Conservation (phyloP, 2,113 vertebrate species). For the Rhynchomys soricoides region DNA sequence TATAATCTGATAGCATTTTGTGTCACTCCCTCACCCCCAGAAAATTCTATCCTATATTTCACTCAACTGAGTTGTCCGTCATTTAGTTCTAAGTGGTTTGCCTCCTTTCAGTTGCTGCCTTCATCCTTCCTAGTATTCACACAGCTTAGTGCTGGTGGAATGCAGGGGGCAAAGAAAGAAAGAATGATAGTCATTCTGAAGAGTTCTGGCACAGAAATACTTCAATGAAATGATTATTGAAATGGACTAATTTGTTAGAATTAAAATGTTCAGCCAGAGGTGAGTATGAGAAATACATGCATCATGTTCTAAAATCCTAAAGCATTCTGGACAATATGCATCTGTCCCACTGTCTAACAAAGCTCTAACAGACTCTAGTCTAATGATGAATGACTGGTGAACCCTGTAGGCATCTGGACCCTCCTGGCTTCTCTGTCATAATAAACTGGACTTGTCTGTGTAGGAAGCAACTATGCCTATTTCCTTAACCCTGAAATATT, state of each 20-base stretch:
- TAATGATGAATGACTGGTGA: background rate
- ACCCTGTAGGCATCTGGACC: background rate
- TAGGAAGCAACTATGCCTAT: conserved; percentile 53
- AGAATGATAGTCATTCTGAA: background rate
- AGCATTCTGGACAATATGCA: background rate
- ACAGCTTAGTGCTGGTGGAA: background rate
- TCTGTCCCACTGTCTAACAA: background rate
- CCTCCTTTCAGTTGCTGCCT: background rate
- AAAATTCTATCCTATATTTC: background rate
- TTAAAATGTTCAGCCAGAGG: background rate
- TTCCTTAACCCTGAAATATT: conserved; percentile 36
- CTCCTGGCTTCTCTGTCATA: background rate
- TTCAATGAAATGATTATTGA: background rate
- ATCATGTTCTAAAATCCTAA: background rate
- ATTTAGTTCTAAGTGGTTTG: background rate
- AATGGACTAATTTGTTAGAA: background rate
- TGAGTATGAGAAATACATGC: background rate
- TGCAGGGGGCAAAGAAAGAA: background rate
- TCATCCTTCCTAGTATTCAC: background rate
- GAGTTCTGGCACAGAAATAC: background rate
- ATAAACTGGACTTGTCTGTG: background rate
- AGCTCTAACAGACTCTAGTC: background rate
- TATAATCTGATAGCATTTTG: background rate
- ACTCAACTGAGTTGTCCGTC: background rate
- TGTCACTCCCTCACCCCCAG: background rate